Evolutionary conservation across 2,888 invertebrate genomes (phyloP).

Genomic region (Dyspetes luteomarginatus): DNA sequence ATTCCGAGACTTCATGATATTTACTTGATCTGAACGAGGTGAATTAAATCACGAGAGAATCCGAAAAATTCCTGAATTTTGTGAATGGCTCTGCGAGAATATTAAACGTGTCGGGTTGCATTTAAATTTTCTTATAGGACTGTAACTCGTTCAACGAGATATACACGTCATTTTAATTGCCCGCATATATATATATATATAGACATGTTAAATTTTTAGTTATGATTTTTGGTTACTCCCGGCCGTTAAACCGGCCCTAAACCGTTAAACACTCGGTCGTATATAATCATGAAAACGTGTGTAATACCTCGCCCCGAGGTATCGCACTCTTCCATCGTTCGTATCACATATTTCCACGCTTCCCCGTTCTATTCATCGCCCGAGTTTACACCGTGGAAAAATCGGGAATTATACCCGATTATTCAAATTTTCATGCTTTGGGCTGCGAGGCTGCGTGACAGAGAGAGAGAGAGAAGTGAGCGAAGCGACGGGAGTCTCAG

Average conservation of each 20-base stretch:
- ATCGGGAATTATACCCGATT: constrained; percentile 79
- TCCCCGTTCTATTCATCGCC: constrained; percentile 27
- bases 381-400: constrained; percentile 74
- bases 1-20: not conserved
- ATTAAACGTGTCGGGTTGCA: too few relatives aligned
- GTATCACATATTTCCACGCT: constrained; percentile 29
- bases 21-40: not conserved
- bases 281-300: constrained; percentile 26
- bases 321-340: constrained; percentile 16
- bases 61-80: constrained; percentile 67
- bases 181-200: too few relatives aligned
- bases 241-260: too few relatives aligned
- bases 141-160: not conserved
- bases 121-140: constrained; percentile 18
- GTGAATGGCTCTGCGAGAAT: constrained; percentile 68
- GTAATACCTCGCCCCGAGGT: constrained; percentile 11
- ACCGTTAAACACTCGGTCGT: constrained; percentile 53
- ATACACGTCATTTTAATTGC: constrained; percentile 50
- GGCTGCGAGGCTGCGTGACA: constrained; percentile 43
- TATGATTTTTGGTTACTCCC: constrained; percentile 10
- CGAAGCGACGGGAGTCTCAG: constrained; percentile 66
- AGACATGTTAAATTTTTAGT: constrained; percentile 57
- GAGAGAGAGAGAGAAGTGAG: not conserved
- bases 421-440: constrained; percentile 78
- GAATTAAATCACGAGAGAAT: not conserved